Percentiles rank a stretch among this genome's conserved stretches.
phyloP scores from a whole-genome alignment of 1,140 invertebrate species.

The Drosophila aff. region DNA sequence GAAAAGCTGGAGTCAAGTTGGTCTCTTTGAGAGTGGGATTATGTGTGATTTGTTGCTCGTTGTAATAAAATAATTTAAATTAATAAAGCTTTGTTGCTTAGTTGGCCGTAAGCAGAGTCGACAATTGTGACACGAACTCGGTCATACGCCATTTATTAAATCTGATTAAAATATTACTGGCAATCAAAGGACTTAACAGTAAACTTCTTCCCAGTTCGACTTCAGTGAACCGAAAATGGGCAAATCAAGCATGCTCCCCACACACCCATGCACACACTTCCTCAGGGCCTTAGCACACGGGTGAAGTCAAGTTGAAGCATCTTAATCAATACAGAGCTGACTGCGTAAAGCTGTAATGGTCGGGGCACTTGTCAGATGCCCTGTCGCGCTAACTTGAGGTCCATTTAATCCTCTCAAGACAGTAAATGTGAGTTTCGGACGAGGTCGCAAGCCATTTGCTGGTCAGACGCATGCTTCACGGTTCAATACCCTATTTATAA shows the following conservation, averaged over 20 bases:
- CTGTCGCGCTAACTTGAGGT: constrained; percentile 39
- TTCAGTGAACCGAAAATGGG: constrained; percentile 77
- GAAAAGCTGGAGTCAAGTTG: no score
- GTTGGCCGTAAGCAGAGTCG: constrained; percentile 9
- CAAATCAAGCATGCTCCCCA: constrained; percentile 66
- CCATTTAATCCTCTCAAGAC: constrained; percentile 42
- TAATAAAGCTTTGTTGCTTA: constrained; percentile 41
- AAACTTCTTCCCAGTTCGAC: constrained; percentile 14
- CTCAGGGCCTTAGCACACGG: constrained; percentile 64
- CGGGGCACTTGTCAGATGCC: constrained; percentile 59
- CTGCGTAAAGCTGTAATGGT: constrained; percentile 8
- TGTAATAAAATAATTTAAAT: neutral
- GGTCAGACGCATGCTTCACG: constrained; percentile 26
- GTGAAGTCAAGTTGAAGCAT: constrained; percentile 71
- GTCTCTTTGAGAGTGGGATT: no score
- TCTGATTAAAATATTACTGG: constrained; percentile 73
- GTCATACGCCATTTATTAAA: constrained; percentile 62
- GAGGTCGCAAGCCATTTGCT: constrained; percentile 4
- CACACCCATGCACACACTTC: constrained; percentile 14
- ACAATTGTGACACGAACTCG: constrained; percentile 17
- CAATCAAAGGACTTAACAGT: constrained; percentile 18
- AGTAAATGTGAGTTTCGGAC: constrained; percentile 6
- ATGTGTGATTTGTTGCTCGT: no score
- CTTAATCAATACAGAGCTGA: constrained; percentile 56
- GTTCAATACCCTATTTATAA: constrained; percentile 79